Conservation (phyloP, 1,140 invertebrate genomes). For the Metaphire vulgaris region DNA sequence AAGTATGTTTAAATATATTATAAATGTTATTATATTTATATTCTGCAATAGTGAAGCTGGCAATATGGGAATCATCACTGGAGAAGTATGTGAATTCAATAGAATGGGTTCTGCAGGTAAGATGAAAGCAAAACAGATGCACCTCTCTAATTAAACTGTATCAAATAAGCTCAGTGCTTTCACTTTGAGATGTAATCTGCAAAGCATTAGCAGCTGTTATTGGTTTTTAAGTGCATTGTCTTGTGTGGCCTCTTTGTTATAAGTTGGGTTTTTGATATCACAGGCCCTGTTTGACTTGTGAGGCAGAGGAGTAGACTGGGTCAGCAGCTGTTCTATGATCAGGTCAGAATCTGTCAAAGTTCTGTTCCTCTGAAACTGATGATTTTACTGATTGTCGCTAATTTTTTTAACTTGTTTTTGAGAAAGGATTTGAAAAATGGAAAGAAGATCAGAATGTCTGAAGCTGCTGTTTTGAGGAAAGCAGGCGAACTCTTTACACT, state of each 20-base stretch:
- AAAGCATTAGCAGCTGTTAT: not conserved
- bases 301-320: no score
- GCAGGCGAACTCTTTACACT: constrained; percentile 83
- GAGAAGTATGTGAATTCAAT: constrained; percentile 75
- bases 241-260: no score
- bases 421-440: constrained; percentile 66
- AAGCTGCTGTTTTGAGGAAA: constrained; percentile 72
- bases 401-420: no score
- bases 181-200: not conserved
- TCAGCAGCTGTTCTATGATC: no score
- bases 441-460: constrained; percentile 61
- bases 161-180: not conserved
- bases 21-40: no score
- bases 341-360: no score
- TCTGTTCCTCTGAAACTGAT: no score
- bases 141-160: not conserved
- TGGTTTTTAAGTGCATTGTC: constrained; percentile 1
- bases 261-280: not conserved
- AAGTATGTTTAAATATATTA: no score
- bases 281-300: no score
- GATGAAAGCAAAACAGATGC: constrained; percentile 17
- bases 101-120: constrained; percentile 67
- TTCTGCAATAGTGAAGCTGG: constrained; percentile 66
- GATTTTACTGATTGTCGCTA: no score
- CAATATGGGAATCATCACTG: constrained; percentile 80